Evolutionary conservation across 2,888 invertebrate genomes (phyloP).

Genomic region (Clistopyga incitator): DNA sequence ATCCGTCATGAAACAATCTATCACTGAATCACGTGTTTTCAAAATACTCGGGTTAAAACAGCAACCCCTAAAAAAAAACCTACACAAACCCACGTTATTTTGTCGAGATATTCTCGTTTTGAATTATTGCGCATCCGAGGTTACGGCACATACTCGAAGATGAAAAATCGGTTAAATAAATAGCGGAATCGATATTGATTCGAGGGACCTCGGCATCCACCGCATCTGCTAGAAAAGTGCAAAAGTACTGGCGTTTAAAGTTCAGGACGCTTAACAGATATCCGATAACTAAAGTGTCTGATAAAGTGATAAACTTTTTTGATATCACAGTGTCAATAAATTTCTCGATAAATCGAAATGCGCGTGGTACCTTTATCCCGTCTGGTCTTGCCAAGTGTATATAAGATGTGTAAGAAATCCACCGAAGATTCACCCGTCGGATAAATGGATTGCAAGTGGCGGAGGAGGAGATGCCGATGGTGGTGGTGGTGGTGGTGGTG

Average conservation of each 20-base stretch:
- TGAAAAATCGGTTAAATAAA: background rate
- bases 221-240: background rate
- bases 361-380: constrained; percentile 8
- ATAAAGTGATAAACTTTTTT: constrained; percentile 49
- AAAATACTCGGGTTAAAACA: background rate
- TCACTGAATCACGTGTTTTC: background rate
- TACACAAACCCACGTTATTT: too few species aligned
- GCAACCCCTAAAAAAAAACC: too few species aligned
- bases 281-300: constrained; percentile 23
- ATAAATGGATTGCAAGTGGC: constrained; percentile 42
- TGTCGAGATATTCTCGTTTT: background rate
- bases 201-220: background rate
- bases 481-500: background rate
- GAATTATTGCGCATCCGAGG: background rate
- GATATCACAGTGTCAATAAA: constrained; percentile 41
- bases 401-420: constrained; percentile 1
- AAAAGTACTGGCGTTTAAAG: constrained; percentile 5
- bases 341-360: constrained; percentile 39
- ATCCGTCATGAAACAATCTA: background rate
- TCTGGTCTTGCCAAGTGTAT: constrained; percentile 3
- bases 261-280: constrained; percentile 13
- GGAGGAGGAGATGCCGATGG: background rate
- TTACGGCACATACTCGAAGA: background rate
- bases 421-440: constrained; percentile 17
- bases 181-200: background rate